phyloP scores from a whole-genome alignment of 2,888 invertebrate species.

The Tenthredo mesomela region DNA sequence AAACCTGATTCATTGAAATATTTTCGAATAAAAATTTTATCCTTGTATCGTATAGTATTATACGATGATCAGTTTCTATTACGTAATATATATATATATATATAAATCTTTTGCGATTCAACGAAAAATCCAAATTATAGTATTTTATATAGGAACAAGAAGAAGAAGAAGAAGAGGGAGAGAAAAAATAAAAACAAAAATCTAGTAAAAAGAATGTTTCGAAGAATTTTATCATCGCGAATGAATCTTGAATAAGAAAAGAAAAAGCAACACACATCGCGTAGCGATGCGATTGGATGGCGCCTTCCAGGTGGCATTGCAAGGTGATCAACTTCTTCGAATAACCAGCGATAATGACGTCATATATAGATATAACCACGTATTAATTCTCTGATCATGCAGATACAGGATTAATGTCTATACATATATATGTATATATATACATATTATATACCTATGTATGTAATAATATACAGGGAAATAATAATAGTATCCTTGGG shows the following conservation, averaged over 20 bases:
- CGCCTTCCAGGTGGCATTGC: constrained; percentile 33
- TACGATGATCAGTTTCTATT: neutral
- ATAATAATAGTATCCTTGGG: neutral
- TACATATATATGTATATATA: neutral
- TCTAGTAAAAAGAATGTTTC: neutral
- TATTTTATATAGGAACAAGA: too few relatives aligned
- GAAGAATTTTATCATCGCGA: neutral
- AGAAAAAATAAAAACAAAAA: neutral
- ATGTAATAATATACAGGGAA: neutral
- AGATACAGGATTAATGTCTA: neutral
- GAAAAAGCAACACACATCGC: neutral
- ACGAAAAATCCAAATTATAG: neutral
- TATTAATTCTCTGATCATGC: neutral
- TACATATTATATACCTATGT: neutral
- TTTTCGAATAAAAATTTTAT: too few relatives aligned
- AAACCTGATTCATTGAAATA: too few relatives aligned
- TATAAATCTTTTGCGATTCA: neutral
- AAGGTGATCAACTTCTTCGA: constrained; percentile 37
- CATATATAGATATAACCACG: neutral
- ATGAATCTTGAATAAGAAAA: neutral
- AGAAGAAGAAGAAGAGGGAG: neutral
- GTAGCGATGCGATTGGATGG: neutral
- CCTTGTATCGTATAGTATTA: too few relatives aligned
- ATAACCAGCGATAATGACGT: constrained; percentile 11
- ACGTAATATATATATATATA: neutral